Evolutionary conservation across 2,888 invertebrate species (phyloP).

Genomic region (Dicyrtoma fusca): DNA sequence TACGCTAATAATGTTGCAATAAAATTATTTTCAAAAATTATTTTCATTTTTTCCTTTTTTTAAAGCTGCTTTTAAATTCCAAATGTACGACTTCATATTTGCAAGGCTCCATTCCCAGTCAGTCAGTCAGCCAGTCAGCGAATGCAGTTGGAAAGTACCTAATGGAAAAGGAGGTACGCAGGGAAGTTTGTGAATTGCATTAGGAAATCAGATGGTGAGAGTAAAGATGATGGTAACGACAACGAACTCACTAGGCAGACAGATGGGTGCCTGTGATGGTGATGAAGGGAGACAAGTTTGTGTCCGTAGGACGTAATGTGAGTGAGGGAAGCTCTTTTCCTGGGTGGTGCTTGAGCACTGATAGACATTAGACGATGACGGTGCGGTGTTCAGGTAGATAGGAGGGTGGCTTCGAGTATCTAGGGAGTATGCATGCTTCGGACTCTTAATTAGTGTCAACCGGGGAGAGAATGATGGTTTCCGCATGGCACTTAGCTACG

Average conservation of each 20-base stretch:
- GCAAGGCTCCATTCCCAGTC: too few relatives aligned
- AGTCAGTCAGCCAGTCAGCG: too few relatives aligned
- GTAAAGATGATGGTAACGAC: constrained; percentile 1
- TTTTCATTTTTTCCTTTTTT: too few relatives aligned
- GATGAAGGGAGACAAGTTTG: constrained; percentile 3
- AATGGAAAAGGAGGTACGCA: too few relatives aligned
- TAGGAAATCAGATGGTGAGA: constrained; percentile 9
- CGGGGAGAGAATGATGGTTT: constrained; percentile 47
- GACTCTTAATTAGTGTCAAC: constrained; percentile 49
- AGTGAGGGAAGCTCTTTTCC: background rate
- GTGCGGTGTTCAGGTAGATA: background rate
- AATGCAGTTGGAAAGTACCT: background rate
- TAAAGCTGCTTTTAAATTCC: too few relatives aligned
- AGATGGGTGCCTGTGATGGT: constrained; percentile 5
- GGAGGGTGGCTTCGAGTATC: constrained; percentile 8
- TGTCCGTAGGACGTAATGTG: background rate
- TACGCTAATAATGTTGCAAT: too few relatives aligned
- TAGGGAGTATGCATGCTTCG: constrained; percentile 32
- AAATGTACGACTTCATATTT: too few relatives aligned
- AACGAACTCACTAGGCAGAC: background rate
- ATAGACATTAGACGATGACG: background rate
- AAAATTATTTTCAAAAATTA: too few relatives aligned
- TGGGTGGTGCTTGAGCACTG: background rate
- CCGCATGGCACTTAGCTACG: constrained; percentile 41
- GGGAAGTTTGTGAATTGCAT: background rate